phyloP scores from a whole-genome alignment of 2,113 vertebrate species.

The Dascyllus trimaculatus region DNA sequence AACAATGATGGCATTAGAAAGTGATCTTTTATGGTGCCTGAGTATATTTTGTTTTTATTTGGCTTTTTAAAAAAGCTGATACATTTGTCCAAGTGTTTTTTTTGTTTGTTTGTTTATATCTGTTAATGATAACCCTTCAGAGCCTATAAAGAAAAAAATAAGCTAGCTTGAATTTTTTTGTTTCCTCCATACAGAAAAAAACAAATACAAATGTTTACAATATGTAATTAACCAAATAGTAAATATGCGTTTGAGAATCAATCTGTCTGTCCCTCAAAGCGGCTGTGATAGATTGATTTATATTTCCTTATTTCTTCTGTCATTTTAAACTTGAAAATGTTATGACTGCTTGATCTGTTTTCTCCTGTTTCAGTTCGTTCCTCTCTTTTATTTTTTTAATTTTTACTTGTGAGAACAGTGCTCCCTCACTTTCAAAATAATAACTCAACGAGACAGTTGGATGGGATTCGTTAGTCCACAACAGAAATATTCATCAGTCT shows the following conservation, averaged over 20 bases:
- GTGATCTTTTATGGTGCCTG: constrained; percentile 77
- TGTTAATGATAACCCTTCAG: constrained; percentile 81
- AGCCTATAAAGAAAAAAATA: constrained; percentile 85
- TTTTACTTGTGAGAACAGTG: constrained; percentile 72
- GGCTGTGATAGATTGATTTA: constrained; percentile 68
- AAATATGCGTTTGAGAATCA: constrained; percentile 76
- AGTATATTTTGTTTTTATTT: constrained; percentile 62
- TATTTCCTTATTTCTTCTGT: constrained; percentile 76
- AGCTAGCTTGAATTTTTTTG: constrained; percentile 82
- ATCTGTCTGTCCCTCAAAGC: constrained; percentile 72
- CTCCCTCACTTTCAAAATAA: constrained; percentile 73
- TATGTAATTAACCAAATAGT: constrained; percentile 86
- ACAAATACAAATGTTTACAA: constrained; percentile 85
- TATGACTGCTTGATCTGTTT: constrained; percentile 70
- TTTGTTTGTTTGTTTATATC: constrained; percentile 72
- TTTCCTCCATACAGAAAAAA: constrained; percentile 81
- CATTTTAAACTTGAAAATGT: constrained; percentile 84
- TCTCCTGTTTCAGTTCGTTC: constrained; percentile 34
- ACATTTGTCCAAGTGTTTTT: constrained; percentile 70
- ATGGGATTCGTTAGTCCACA: constrained; percentile 15
- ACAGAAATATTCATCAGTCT: constrained; percentile 6
- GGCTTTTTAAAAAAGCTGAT: constrained; percentile 74
- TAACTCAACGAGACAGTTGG: background rate
- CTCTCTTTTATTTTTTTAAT: constrained; percentile 40
- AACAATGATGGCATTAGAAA: constrained; percentile 73